Evolutionary conservation across 2,888 invertebrate species (phyloP), one percentile per base, ranked within the genome.

Genomic region (Synanthedon formicaeformis): DNA sequence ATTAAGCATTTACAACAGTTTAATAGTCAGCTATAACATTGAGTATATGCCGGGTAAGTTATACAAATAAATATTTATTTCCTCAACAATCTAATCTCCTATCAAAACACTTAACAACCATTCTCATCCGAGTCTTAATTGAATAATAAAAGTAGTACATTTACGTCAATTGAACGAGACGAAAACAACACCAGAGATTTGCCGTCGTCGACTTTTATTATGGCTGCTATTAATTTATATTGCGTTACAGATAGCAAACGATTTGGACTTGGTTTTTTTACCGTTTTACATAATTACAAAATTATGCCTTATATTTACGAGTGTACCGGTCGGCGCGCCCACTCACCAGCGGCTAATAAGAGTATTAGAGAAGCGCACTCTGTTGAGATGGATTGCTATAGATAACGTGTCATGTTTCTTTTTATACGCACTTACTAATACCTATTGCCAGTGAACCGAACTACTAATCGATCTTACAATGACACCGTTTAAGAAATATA

Each of bases 211-310:
- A 75, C 67, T 74, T 80, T 79, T 78, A 79, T 78, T 81, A 78
- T 77, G 76, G 75, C 71, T 68, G 69, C 71, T 72, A 80, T 78
- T 82, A 83, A 79, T 73, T 78, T 83, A 81, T 80, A 78, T 81
- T 82, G 76, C 78, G 79, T 81, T 83, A 81, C 78, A 80, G 73
- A 82, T 82, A 80, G 75, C 74, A 71, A 83, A 75, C 77, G 74
- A 75, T 81, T 81, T 75, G 67, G 74, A 71, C 70, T 73, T 69
- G 69, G 64, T 68, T 78, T 81, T 74, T 83, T 79, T 81, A 81
- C 78, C 81, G 82, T 79, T 83, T 83, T 79, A 81, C 75, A 81
- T 83, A 82, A 84, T 84, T 82, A 85, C 81, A 77, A 81, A 82
- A 81, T 82, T 82, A 83, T 81, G 78, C 75, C 71, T 75, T 72